Percentiles rank a stretch among this genome's conserved stretches.
Conservation (phyloP, 2,113 vertebrate genomes). For the Neodon shergylaensis region DNA sequence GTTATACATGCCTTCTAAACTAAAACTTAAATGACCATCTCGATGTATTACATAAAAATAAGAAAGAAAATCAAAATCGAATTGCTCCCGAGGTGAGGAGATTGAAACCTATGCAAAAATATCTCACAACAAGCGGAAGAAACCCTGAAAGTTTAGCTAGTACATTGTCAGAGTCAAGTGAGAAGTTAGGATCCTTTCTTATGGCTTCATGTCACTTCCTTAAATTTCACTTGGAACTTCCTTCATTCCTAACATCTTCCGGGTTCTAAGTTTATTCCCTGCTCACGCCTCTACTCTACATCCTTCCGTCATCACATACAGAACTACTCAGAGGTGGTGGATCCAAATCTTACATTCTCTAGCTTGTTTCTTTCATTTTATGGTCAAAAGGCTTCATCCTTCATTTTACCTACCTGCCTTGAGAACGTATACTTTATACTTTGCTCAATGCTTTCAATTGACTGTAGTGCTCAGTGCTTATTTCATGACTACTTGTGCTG, state of each 20-base stretch:
- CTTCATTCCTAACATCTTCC: background rate
- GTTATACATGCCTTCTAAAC: background rate
- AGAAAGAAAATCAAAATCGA: background rate
- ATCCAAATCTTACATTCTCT: background rate
- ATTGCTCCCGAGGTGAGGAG: background rate
- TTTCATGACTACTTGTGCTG: background rate
- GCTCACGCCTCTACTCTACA: background rate
- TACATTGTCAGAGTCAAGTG: background rate
- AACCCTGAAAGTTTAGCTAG: background rate
- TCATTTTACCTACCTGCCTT: background rate
- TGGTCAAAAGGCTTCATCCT: background rate
- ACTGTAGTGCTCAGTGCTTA: background rate
- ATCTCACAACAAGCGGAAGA: background rate
- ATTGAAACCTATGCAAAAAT: slow-evolving; percentile 18
- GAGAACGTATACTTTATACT: background rate
- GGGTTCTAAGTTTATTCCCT: background rate
- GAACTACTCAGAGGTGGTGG: background rate
- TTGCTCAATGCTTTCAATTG: background rate
- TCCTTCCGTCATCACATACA: background rate
- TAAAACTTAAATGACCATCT: slow-evolving; percentile 3
- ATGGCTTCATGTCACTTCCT: background rate
- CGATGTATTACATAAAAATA: slow-evolving; percentile 14
- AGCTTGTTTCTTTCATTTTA: background rate
- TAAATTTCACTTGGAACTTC: background rate
- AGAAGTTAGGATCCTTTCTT: background rate